A percentile compares a stretch with the other conserved stretches of the same genome.
Conservation (phyloP, 2,113 vertebrate genomes). For the Gallinago jamesoni region DNA sequence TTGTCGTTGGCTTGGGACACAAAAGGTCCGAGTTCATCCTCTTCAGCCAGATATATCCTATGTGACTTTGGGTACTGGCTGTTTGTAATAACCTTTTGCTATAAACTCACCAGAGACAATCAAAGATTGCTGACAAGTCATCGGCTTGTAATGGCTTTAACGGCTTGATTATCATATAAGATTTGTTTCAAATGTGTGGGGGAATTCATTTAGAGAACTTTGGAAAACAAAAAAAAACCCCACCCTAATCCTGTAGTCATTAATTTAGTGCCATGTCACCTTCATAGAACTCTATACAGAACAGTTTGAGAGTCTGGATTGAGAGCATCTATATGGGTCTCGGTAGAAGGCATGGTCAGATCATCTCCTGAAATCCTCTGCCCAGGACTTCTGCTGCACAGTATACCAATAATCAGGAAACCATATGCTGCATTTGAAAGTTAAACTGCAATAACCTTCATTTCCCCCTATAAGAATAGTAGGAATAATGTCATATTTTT, state of each 20-base stretch:
- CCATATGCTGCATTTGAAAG: conserved; percentile 6
- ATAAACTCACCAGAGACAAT: not conserved
- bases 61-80: not conserved
- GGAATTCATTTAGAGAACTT: not conserved
- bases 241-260: not conserved
- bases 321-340: rapidly evolving
- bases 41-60: not conserved
- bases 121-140: not conserved
- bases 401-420: not conserved
- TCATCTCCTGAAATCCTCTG: not conserved
- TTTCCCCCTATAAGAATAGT: not conserved
- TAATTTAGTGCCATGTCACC: not conserved
- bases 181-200: not conserved
- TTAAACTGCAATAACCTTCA: conserved; percentile 7
- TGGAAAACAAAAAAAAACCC: rapidly evolving
- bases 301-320: not conserved
- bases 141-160: not conserved
- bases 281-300: not conserved
- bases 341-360: not conserved
- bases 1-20: not conserved
- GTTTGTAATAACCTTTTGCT: not conserved
- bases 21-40: not conserved
- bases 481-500: conserved; percentile 34
- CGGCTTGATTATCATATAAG: not conserved
- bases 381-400: not conserved